phyloP scores from a whole-genome alignment of 2,113 vertebrate genomes.

The Suricata suricatta region DNA sequence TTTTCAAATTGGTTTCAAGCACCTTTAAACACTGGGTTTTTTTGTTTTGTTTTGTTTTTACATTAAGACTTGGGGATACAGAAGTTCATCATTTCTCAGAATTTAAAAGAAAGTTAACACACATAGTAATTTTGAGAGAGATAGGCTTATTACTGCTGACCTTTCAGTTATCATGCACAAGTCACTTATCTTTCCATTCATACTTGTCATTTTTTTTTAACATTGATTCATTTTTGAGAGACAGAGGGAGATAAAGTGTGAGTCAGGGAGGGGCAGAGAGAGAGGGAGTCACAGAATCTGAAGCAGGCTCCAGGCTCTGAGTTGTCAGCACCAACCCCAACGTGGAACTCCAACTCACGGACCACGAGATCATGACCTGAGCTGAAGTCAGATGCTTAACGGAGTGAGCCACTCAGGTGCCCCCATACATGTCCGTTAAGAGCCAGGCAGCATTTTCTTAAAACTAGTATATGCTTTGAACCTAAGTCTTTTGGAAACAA shows the following conservation, averaged over 20 bases:
- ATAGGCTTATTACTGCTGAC: not conserved
- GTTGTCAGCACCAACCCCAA: too few relatives aligned
- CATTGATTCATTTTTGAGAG: too few relatives aligned
- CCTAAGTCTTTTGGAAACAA: slow-evolving; percentile 20
- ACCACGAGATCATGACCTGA: too few relatives aligned
- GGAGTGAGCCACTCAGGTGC: too few relatives aligned
- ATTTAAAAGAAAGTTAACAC: not conserved
- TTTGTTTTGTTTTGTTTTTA: not conserved
- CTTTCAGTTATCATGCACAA: not conserved
- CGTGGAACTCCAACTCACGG: too few relatives aligned
- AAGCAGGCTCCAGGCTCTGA: too few relatives aligned
- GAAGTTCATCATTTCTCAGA: not conserved
- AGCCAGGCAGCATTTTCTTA: not conserved
- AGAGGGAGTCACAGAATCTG: too few relatives aligned
- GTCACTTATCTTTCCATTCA: not conserved
- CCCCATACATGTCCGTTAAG: not conserved
- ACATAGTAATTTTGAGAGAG: not conserved
- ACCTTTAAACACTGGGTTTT: not conserved
- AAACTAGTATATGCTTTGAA: not conserved
- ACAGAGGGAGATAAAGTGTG: too few relatives aligned
- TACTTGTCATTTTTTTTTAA: not conserved
- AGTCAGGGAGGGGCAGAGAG: too few relatives aligned
- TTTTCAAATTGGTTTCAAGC: not conserved
- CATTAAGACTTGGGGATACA: not conserved
- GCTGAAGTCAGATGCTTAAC: too few relatives aligned